Base-by-base conservation (phyloP, 2,888 invertebrate species). In the Gymnocheta viridis region DNA sequence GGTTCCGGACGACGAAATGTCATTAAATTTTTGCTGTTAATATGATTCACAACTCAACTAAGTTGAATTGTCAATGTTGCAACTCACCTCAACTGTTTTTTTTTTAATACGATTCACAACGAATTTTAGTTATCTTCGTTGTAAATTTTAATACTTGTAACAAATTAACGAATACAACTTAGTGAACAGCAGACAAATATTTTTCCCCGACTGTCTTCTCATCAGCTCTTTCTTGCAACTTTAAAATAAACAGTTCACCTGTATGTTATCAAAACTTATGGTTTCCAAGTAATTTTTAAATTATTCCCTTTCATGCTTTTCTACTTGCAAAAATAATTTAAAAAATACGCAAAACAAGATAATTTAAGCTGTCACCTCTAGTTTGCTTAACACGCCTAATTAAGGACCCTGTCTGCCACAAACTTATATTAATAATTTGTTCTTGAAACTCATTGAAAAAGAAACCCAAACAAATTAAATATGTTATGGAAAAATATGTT, bases 301-400 rank as follows among this genome's bases (percentile, higher is more conserved):
- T 29, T 41, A 41, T 9, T 27, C 2, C 2, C 29, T 32, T 60
- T 24, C 2, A 4, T 14, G 9, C 41, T 14, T 14, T n/a, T 14
- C 2, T 7, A 38, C 12, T 38, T 38, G 12, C 12, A 38, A 38
- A 38, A 38, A 38, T 38, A n/a, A 41, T 1, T 32, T 7, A 4
- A 5, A 32, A 32, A 32, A 41, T 41, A n/a, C 3, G 19, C 7
- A 19, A 19, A 9, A n/a, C n/a, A 64, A 79, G 51, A 32, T 69
- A 69, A 69, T 51, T 76, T 9, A 73, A 82, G 35, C 54, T 69
- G 72, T 78, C 82, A 69, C 51, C 60, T 73, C 54, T 32, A 67
- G 66, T 67, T 82, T 78, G 35, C 27, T 44, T 35, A 41, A 82
- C 66, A 72, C n/a, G 66, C 44, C 72, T 67, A 72, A 77, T 78